Evolutionary conservation across 2,888 invertebrate genomes (phyloP).

Genomic region (Exocentrus adspersus): DNA sequence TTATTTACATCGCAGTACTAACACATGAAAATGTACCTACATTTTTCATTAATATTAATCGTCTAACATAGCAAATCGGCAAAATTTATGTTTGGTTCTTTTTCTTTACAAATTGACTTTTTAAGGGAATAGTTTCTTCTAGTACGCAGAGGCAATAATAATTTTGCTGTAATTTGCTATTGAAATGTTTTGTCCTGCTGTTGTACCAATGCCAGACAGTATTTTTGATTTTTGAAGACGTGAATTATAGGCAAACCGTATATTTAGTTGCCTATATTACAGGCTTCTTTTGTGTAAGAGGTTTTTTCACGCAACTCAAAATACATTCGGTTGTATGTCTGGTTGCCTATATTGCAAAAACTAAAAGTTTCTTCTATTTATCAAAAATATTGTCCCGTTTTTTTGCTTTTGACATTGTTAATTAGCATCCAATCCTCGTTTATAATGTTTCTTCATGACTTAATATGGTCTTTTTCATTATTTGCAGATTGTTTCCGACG

Average conservation of each 20-base stretch:
- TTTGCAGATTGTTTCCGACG: slow-evolving; percentile 73
- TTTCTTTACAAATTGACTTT: background rate
- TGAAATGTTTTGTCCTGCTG: background rate
- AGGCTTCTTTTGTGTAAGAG: no score
- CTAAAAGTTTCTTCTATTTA: no score
- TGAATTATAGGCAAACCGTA: no score
- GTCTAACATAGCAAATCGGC: background rate
- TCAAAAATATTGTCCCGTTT: background rate
- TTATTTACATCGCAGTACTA: slow-evolving; percentile 10
- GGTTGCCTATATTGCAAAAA: no score
- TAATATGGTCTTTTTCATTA: background rate
- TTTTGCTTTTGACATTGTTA: background rate
- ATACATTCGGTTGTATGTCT: no score
- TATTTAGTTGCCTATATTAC: no score
- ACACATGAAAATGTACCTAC: background rate
- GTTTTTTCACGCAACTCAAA: no score
- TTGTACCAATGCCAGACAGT: background rate
- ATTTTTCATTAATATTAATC: slow-evolving; percentile 4
- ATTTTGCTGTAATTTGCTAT: background rate
- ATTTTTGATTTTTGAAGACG: background rate
- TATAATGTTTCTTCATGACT: background rate
- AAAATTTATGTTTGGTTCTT: no score
- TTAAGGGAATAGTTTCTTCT: background rate
- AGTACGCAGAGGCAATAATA: background rate
- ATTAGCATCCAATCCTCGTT: background rate